Evolutionary conservation across 1,140 invertebrate genomes (phyloP).

Genomic region (Zaprionus tsacasi): DNA sequence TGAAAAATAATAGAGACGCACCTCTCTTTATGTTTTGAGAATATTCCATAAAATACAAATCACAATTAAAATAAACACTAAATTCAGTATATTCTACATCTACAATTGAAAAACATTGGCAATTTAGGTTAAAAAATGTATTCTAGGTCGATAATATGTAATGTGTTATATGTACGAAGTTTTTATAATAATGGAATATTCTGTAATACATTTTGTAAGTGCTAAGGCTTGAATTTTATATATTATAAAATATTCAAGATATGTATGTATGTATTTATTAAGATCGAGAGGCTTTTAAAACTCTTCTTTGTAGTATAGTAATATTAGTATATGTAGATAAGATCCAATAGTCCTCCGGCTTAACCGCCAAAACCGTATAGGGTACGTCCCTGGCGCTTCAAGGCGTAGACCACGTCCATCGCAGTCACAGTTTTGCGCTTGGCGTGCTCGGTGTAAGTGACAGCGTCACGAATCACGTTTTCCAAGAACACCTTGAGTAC

Average conservation of each 20-base stretch:
- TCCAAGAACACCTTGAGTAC: too few species aligned
- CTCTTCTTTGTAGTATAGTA: conserved; percentile 16
- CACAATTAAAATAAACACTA: too few species aligned
- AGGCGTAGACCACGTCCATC: conserved; percentile 94
- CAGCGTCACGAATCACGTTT: conserved; percentile 92
- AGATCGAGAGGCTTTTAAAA: conserved; percentile 22
- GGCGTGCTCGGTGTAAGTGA: conserved; percentile 93
- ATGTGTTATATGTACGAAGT: conserved; percentile 23
- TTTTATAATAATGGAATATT: conserved; percentile 64
- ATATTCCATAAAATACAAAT: too few species aligned
- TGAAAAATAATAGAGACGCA: too few species aligned
- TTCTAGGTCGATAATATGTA: background rate
- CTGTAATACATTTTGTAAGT: conserved; percentile 43
- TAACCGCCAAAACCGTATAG: conserved; percentile 88
- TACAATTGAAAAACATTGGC: background rate
- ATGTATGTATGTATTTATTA: conserved; percentile 32
- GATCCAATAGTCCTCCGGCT: conserved; percentile 55
- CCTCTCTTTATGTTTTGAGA: too few species aligned
- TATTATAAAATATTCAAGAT: conserved; percentile 41
- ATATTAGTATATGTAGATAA: conserved; percentile 15
- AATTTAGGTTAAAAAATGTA: background rate
- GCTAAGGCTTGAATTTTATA: conserved; percentile 51
- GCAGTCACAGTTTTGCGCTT: conserved; percentile 93
- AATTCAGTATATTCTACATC: too few species aligned
- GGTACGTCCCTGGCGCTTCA: conserved; percentile 92